Evolutionary conservation across 2,888 invertebrate genomes (phyloP).

Genomic region (Bruchidius siliquastri): DNA sequence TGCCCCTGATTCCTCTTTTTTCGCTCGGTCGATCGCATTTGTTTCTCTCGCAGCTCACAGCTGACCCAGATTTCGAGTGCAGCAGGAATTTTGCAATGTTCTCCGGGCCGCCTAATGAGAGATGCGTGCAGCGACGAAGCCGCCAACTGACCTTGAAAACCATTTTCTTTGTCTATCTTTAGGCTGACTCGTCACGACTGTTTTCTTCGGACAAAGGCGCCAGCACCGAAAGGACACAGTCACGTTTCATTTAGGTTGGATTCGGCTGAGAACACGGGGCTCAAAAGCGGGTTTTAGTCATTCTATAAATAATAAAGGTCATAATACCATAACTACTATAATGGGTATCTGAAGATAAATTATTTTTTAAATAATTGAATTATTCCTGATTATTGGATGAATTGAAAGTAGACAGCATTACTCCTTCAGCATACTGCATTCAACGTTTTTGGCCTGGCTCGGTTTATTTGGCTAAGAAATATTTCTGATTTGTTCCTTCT

Average conservation of each 20-base stretch:
- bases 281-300: background rate
- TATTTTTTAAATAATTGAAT: too few species aligned
- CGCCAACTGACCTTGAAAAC: background rate
- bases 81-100: background rate
- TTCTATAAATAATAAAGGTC: background rate
- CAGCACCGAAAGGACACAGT: background rate
- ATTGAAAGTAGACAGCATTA: too few species aligned
- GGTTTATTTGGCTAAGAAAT: too few species aligned
- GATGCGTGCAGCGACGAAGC: background rate
- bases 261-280: background rate
- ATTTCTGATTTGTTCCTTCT: too few species aligned
- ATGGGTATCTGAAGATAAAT: background rate
- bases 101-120: background rate
- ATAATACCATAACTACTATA: background rate
- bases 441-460: too few species aligned
- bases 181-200: background rate
- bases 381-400: too few species aligned
- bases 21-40: background rate
- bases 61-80: background rate
- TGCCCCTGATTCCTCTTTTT: background rate
- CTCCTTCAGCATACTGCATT: too few species aligned
- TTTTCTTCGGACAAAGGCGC: background rate
- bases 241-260: background rate
- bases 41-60: background rate
- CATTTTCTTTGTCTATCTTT: background rate